Base-by-base conservation (phyloP, 2,797 vertebrate genomes). In the Neostethus bicornis region DNA sequence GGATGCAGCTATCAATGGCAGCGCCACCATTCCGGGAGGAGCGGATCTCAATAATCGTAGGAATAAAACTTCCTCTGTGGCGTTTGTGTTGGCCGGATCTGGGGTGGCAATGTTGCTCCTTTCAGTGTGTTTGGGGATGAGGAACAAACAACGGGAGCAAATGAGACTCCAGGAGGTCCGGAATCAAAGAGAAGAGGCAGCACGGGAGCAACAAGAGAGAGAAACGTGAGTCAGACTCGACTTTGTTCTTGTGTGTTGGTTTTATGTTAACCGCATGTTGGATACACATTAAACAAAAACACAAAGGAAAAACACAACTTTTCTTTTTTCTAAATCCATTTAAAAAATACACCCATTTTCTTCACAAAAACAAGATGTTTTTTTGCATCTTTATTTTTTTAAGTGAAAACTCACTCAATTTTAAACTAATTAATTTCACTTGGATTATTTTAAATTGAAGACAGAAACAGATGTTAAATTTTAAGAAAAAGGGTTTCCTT, bases 21-120 rank as follows among this genome's bases (percentile, higher is more conserved):
- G 51, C 41, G 94, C 89, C 77, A 76, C 25, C 45, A 48, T 42
- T 32, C 17, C 57, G 1, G 81, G 32, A 23, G 77, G 16, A 6
- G 43, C n/a, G 0, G 34, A 12, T 2, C 29, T 37, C 0, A 10
- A 4, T 0, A 34, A 20, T 0, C 69, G 73, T 52, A 77, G 79
- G 67, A 52, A 71, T 68, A 95, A 95, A 65, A 94, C 94, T 0
- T 97, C 96, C 7, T 96, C 95, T 0, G 95, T 98, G 79, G 94
- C 96, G 1, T 96, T 98, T 0, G 93, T 99, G 44, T 56, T 98
- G 86, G 92, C 95, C 2, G 96, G 94, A 0, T 93, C 92, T 0
- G 97, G 96, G 0, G 68, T 96, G 26, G 86, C 90, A 50, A 92
- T 98, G 79, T 88, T 99, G 35, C 79, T 99, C 55, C 86, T 98